Percentiles rank a stretch among this genome's conserved stretches.
These are phyloP conservation scores for Amblyjoppa proteus DNA, from an alignment of 2,888 invertebrate genomes.

Conservation along the genomic window DNA sequence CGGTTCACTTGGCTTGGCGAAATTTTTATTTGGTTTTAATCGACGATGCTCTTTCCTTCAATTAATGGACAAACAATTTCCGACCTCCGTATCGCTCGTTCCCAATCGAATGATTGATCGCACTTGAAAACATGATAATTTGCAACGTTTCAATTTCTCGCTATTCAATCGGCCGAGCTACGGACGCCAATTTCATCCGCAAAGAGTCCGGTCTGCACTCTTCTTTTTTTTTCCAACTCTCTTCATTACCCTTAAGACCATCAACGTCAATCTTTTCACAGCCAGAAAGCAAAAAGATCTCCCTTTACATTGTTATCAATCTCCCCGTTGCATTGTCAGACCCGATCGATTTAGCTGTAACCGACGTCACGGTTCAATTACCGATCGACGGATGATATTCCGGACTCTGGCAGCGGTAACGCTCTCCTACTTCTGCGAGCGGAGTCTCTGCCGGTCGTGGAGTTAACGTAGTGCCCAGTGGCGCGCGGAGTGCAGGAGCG, in stretches of 20 bases:
- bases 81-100: background rate
- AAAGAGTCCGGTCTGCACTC: background rate
- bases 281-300: background rate
- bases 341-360: conserved; percentile 67
- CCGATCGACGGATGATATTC: conserved; percentile 76
- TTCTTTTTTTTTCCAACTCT: background rate
- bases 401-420: conserved; percentile 40
- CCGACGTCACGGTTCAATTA: conserved; percentile 75
- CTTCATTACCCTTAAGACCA: background rate
- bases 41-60: background rate
- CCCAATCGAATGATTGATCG: background rate
- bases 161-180: background rate
- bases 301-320: background rate
- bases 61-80: conserved; percentile 6
- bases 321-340: conserved; percentile 26
- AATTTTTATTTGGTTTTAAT: background rate
- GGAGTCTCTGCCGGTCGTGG: conserved; percentile 40
- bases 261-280: background rate
- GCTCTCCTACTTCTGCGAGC: conserved; percentile 58
- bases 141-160: background rate
- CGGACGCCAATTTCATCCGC: background rate
- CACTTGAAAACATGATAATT: background rate
- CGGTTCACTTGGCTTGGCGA: conserved; percentile 4
- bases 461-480: conserved; percentile 8
- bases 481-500: conserved; percentile 11